These are phyloP conservation scores for Caenorhabditis becei DNA, from an alignment of 2,888 invertebrate genomes.

Conservation along the genomic window DNA sequence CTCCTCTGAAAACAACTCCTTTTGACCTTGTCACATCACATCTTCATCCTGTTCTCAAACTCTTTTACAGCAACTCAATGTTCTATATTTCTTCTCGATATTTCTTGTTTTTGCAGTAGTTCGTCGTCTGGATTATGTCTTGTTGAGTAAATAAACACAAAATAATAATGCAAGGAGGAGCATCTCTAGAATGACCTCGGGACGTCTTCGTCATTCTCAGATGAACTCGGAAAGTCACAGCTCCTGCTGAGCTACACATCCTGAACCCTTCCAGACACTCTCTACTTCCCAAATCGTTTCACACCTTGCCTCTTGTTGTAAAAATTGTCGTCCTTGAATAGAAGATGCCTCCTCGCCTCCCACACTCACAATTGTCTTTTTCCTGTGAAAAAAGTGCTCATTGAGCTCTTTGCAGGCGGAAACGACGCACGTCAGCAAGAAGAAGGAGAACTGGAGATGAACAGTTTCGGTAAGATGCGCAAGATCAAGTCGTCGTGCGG, in stretches of 20 bases:
- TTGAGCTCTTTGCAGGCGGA: conserved; percentile 30
- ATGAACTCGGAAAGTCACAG: too few species aligned
- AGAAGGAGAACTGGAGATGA: conserved; percentile 1
- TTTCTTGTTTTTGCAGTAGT: too few species aligned
- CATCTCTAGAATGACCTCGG: background rate
- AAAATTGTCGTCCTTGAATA: conserved; percentile 3
- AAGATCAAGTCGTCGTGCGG: conserved; percentile 65
- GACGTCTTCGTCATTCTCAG: background rate
- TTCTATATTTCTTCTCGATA: too few species aligned
- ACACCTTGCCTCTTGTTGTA: background rate
- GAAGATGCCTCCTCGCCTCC: background rate
- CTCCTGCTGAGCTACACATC: too few species aligned
- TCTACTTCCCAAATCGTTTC: background rate
- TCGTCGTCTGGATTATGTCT: too few species aligned
- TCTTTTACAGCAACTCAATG: too few species aligned
- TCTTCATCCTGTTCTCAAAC: too few species aligned
- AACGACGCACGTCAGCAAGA: background rate
- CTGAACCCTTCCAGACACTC: conserved; percentile 9
- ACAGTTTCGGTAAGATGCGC: conserved; percentile 53
- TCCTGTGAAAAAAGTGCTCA: conserved; percentile 21
- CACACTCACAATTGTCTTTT: conserved; percentile 6
- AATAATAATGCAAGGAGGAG: background rate
- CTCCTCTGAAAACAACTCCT: too few species aligned
- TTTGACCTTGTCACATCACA: too few species aligned
- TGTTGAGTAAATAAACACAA: background rate